These are phyloP conservation scores for Saccopteryx bilineata DNA, from an alignment of 2,113 vertebrate genomes.

Conservation along the genomic window DNA sequence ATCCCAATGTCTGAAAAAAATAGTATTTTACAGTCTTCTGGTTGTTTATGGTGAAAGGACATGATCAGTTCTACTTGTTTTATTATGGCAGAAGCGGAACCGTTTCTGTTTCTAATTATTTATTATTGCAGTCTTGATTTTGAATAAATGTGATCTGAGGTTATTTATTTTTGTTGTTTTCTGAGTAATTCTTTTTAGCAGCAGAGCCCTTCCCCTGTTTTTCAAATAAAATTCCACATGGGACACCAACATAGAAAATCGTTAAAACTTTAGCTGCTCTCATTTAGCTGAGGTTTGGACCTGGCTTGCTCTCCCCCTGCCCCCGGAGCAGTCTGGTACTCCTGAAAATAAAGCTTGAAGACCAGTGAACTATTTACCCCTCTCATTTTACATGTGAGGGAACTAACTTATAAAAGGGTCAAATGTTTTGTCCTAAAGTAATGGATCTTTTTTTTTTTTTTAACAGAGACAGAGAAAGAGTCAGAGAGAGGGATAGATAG, in stretches of 20 bases:
- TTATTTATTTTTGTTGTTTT: constrained; percentile 68
- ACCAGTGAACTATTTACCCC: constrained; percentile 66
- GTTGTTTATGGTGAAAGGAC: background rate
- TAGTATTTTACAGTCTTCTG: background rate
- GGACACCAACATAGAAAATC: constrained; percentile 45
- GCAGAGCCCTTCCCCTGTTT: background rate
- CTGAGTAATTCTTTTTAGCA: constrained; percentile 39
- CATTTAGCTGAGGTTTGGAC: constrained; percentile 55
- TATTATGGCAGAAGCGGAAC: background rate
- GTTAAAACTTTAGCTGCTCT: constrained; percentile 56
- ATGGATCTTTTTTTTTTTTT: constrained; percentile 31
- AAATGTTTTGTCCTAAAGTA: constrained; percentile 63
- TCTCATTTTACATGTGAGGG: constrained; percentile 70
- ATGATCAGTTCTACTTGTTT: background rate
- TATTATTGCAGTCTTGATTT: constrained; percentile 51
- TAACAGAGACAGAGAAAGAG: too few relatives aligned
- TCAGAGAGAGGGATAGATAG: too few relatives aligned
- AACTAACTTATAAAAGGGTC: constrained; percentile 63
- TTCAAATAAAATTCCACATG: background rate
- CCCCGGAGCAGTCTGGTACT: constrained; percentile 28
- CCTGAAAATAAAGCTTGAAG: constrained; percentile 69
- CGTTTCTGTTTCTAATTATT: constrained; percentile 58
- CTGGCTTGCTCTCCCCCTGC: constrained; percentile 18
- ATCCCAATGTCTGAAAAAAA: constrained; percentile 47
- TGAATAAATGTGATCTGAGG: background rate